Base-by-base conservation (phyloP, 2,113 vertebrate genomes). In the Benthochromis sp. region DNA sequence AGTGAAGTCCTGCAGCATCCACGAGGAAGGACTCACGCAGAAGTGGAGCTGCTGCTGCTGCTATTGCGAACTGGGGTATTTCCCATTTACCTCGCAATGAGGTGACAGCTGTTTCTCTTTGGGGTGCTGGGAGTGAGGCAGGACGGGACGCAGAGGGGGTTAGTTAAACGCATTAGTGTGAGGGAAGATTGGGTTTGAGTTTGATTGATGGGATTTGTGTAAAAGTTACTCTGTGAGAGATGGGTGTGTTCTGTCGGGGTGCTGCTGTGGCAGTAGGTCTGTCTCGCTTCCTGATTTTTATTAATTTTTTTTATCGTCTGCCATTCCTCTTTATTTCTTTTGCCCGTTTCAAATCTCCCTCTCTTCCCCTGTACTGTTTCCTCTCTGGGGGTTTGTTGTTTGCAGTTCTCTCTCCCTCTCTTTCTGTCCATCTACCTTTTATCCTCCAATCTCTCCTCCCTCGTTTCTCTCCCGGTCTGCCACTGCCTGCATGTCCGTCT, bases 71-170 rank as follows among this genome's bases (percentile, higher is more conserved):
- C 52, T 19, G 81, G 43, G 63, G n/a, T 24, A 13, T 4, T 61
- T 85, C 83, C 4, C 5, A n/a, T 54, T 79, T 27, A 2, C 84
- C 84, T 78, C 61, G 2, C 19, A 17, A 54, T 31, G 38, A 79
- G 78, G 83, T 81, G 85, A 82, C 85, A 36, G 71, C 81, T 61
- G 85, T 47, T 89, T 93, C 71, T 82, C 34, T 85, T 78, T 52
- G 27, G 73, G 66, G 19, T 4, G 73, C 63, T 82, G 40, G 14
- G 79, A 81, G 82, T 10, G 73, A 84, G 21, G 43, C 85, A 69
- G 10, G 89, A 16, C 29, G 84, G 84, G 71, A 84, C 4, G 50
- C 16, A 3, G 5, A 13, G 2, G 79, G 40, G 12, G 52, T 12
- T 61, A 52, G 29, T 84, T 84, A 52, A 69, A 89, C 17, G 29